Evolutionary conservation across 1,140 invertebrate genomes (phyloP), one percentile per base, ranked within the genome.

Genomic region (Matsumurasca onukii): DNA sequence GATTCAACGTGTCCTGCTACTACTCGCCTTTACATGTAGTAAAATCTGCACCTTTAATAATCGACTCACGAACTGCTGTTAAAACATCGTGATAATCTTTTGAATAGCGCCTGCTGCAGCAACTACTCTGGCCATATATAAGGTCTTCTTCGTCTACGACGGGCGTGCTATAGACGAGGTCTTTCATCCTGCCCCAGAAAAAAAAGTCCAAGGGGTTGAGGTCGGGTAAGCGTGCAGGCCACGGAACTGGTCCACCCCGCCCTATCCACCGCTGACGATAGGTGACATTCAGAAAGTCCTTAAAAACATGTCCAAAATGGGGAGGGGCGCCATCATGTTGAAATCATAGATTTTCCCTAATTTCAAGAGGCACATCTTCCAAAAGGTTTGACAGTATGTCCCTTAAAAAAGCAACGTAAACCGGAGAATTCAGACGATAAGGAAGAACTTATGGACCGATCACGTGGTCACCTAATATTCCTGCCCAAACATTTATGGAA

Each of bases 401-500:
- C n/a, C n/a, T n/a, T n/a, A n/a, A n/a, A n/a, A n/a, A n/a, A n/a
- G n/a, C n/a, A n/a, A n/a, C n/a, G n/a, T n/a, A n/a, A n/a, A n/a
- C n/a, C 30, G 39, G 3, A 3, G 31, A 64, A 13, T 31, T 74
- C 2, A 74, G 68, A 31, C 66, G 71, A 12, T 70, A 64, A 13
- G 76, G 74, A 30, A 78, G 69, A 70, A 79, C 70, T 68, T 73
- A 70, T 24, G 77, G 77, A n/a, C 76, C 76, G 72, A 79, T 73
- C 24, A 80, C 68, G 30, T 62, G 17, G 3, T 74, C 62, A 9
- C 49, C 49, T 51, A 51, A 20, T 17, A 51, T 51, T 20, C 49
- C 49, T 22, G n/a, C 49, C 49, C 49, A 51, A 51, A 45, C 34
- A 45, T 45, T 45, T 12, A 45, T 17, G 34, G 34, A 45, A 17